phyloP scores from a whole-genome alignment of 2,113 vertebrate species.

The Eolophus roseicapilla region DNA sequence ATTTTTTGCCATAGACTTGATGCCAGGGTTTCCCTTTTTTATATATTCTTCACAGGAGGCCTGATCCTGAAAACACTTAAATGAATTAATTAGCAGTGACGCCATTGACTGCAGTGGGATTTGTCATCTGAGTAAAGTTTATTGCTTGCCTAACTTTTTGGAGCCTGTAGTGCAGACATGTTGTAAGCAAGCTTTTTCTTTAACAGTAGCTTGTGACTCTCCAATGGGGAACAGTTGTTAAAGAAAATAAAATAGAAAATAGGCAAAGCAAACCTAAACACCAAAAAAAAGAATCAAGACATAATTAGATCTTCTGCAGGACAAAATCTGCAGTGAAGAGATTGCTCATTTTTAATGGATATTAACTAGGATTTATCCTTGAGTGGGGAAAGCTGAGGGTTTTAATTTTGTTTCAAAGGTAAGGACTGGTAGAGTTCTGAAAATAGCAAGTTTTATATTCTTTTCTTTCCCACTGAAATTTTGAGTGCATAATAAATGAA shows the following conservation, averaged over 20 bases:
- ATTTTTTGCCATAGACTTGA: background rate
- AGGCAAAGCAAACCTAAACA: background rate
- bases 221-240: background rate
- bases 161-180: background rate
- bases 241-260: slow-evolving; percentile 11
- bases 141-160: background rate
- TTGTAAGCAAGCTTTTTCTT: slow-evolving; percentile 1
- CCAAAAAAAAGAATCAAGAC: background rate
- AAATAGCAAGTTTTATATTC: slow-evolving; percentile 43
- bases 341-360: slow-evolving; percentile 55
- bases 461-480: slow-evolving; percentile 57
- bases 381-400: slow-evolving; percentile 18
- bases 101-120: background rate
- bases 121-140: background rate
- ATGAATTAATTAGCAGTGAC: background rate
- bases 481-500: slow-evolving; percentile 66
- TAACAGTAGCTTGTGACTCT: background rate
- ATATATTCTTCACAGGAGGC: background rate
- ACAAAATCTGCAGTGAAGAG: slow-evolving; percentile 25
- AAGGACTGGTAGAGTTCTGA: slow-evolving; percentile 37
- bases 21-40: background rate
- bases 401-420: slow-evolving; percentile 62
- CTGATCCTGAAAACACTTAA: background rate
- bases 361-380: slow-evolving; percentile 65
- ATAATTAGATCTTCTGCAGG: slow-evolving; percentile 39